Percentiles rank a stretch among this genome's conserved stretches.
Evolutionary conservation across 1,140 invertebrate genomes (phyloP).

Genomic region (Bombyx mandarina): DNA sequence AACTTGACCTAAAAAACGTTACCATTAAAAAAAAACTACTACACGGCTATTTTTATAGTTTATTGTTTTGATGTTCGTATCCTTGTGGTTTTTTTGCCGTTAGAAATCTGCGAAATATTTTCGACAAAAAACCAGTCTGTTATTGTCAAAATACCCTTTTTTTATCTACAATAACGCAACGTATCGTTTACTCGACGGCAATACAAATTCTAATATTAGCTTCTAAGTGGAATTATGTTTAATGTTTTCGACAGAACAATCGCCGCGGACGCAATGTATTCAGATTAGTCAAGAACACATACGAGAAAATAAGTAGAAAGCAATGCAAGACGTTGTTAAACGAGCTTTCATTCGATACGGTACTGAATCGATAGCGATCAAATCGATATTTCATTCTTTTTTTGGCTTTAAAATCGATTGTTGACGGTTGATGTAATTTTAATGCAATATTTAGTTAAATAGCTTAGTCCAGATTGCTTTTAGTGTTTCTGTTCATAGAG

Average conservation of each 20-base stretch:
- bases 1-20: no score
- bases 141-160: no score
- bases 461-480: no score
- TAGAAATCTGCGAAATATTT: no score
- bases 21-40: no score
- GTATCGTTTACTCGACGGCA: no score
- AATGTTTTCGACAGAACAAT: slow-evolving; percentile 38
- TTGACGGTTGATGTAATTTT: neutral
- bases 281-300: slow-evolving; percentile 42
- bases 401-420: neutral
- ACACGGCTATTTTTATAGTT: neutral
- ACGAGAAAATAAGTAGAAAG: slow-evolving; percentile 45
- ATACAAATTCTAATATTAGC: no score
- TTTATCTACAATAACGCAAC: no score
- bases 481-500: no score
- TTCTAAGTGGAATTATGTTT: neutral
- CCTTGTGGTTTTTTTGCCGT: no score
- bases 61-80: neutral
- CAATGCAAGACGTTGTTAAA: slow-evolving; percentile 44
- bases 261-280: slow-evolving; percentile 36
- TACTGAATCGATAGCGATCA: slow-evolving; percentile 14
- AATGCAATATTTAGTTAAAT: neutral
- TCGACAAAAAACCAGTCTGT: no score
- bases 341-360: slow-evolving; percentile 50
- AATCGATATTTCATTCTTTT: no score